Conservation (phyloP, 2,797 vertebrate species). For the Hoplostethus atlanticus region DNA sequence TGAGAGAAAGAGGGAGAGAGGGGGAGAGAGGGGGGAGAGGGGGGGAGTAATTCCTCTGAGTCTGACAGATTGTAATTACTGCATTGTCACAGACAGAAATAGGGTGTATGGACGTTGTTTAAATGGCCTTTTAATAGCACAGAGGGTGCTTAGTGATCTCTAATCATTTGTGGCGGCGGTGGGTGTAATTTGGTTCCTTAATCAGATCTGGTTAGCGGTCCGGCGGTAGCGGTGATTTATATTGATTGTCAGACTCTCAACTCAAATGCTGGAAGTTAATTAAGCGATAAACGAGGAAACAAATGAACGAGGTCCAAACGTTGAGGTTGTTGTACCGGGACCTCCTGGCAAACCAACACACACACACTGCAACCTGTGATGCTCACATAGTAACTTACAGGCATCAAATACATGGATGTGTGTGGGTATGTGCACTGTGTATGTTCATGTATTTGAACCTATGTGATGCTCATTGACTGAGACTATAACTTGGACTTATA, state of each 20-base stretch:
- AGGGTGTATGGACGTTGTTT: slow-evolving; percentile 49
- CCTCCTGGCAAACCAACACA: slow-evolving; percentile 9
- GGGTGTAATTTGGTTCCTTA: slow-evolving; percentile 69
- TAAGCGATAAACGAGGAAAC: slow-evolving; percentile 74
- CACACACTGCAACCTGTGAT: background rate
- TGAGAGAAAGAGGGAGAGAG: background rate
- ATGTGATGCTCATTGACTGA: too few species aligned
- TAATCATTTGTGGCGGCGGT: slow-evolving; percentile 69
- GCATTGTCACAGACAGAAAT: slow-evolving; percentile 59
- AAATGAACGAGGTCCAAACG: slow-evolving; percentile 58
- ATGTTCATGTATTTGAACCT: too few species aligned
- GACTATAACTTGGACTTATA: too few species aligned
- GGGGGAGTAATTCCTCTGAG: slow-evolving; percentile 25
- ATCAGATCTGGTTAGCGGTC: slow-evolving; percentile 75
- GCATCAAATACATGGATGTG: too few species aligned
- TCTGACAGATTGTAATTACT: slow-evolving; percentile 53
- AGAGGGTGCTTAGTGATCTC: slow-evolving; percentile 69
- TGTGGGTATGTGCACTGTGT: too few species aligned
- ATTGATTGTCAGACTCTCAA: slow-evolving; percentile 60
- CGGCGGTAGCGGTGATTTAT: slow-evolving; percentile 64
- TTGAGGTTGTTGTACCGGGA: slow-evolving; percentile 22
- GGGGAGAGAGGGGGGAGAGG: background rate
- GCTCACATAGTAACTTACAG: background rate
- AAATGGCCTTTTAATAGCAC: slow-evolving; percentile 78
- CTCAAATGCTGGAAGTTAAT: slow-evolving; percentile 68